Conservation (phyloP, 2,888 invertebrate species). For the Macroteleia sp. region DNA sequence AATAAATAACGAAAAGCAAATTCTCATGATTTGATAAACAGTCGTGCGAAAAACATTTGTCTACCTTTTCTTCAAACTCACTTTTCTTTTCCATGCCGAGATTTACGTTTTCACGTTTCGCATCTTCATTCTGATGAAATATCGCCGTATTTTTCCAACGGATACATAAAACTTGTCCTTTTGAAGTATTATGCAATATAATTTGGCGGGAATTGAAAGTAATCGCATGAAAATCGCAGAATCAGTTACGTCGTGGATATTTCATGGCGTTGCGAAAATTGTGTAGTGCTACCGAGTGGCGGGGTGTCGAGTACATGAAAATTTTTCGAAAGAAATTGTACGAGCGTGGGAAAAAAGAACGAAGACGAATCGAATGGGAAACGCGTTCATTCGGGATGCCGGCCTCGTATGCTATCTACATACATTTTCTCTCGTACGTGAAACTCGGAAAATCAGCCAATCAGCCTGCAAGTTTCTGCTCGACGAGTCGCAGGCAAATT, state of each 20-base stretch:
- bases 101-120: slow-evolving; percentile 37
- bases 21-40: too few relatives aligned
- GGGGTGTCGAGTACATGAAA: slow-evolving; percentile 54
- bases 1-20: too few relatives aligned
- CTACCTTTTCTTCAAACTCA: slow-evolving; percentile 10
- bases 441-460: slow-evolving; percentile 66
- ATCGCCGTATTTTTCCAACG: slow-evolving; percentile 29
- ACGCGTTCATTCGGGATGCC: slow-evolving; percentile 68
- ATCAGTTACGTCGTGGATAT: slow-evolving; percentile 58
- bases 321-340: slow-evolving; percentile 58
- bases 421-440: slow-evolving; percentile 68
- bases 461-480: slow-evolving; percentile 62
- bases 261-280: slow-evolving; percentile 38
- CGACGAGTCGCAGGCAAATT: slow-evolving; percentile 57
- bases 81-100: slow-evolving; percentile 9
- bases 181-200: slow-evolving; percentile 50
- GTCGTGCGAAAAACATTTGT: neutral
- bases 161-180: slow-evolving; percentile 28
- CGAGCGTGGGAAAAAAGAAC: slow-evolving; percentile 44
- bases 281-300: slow-evolving; percentile 42
- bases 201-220: slow-evolving; percentile 57
- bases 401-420: slow-evolving; percentile 67
- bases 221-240: slow-evolving; percentile 56
- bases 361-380: slow-evolving; percentile 62
- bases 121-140: slow-evolving; percentile 38